phyloP scores from a whole-genome alignment of 1,140 invertebrate species.

The Mylabris phalerata region DNA sequence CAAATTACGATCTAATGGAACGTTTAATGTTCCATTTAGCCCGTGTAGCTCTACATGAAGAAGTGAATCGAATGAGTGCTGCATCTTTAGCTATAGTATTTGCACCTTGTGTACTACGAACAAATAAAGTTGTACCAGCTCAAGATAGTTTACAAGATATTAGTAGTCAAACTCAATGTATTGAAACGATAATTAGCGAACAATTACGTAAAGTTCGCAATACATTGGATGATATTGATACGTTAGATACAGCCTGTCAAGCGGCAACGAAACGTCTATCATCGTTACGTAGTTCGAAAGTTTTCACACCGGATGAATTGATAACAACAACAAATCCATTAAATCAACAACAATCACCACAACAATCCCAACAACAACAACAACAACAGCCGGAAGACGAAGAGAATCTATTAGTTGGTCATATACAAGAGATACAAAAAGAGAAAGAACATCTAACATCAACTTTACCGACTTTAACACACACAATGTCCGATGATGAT shows the following conservation, averaged over 20 bases:
- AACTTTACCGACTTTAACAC: slow-evolving; percentile 66
- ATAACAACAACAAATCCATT: slow-evolving; percentile 41
- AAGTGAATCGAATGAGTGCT: slow-evolving; percentile 86
- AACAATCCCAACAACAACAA: slow-evolving; percentile 30
- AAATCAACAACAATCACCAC: slow-evolving; percentile 37
- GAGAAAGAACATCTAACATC: slow-evolving; percentile 77
- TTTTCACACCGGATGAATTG: slow-evolving; percentile 58
- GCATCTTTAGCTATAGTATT: slow-evolving; percentile 91
- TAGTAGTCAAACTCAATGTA: slow-evolving; percentile 70
- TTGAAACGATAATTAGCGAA: slow-evolving; percentile 75
- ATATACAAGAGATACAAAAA: slow-evolving; percentile 69
- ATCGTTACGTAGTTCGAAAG: slow-evolving; percentile 66
- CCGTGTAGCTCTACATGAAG: slow-evolving; percentile 77
- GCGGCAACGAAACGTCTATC: slow-evolving; percentile 68
- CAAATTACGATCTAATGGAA: slow-evolving; percentile 88
- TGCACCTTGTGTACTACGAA: slow-evolving; percentile 86
- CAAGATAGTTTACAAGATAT: slow-evolving; percentile 84
- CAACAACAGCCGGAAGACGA: slow-evolving; percentile 49
- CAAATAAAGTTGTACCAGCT: slow-evolving; percentile 76
- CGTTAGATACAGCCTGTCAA: slow-evolving; percentile 73
- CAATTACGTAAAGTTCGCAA: slow-evolving; percentile 64
- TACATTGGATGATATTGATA: slow-evolving; percentile 82
- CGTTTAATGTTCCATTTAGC: slow-evolving; percentile 90
- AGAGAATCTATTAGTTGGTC: slow-evolving; percentile 61
- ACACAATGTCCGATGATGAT: slow-evolving; percentile 80